Percentiles rank a stretch among this genome's conserved stretches.
Conservation (phyloP, 2,113 vertebrate genomes). For the Opisthocomus hoazin region DNA sequence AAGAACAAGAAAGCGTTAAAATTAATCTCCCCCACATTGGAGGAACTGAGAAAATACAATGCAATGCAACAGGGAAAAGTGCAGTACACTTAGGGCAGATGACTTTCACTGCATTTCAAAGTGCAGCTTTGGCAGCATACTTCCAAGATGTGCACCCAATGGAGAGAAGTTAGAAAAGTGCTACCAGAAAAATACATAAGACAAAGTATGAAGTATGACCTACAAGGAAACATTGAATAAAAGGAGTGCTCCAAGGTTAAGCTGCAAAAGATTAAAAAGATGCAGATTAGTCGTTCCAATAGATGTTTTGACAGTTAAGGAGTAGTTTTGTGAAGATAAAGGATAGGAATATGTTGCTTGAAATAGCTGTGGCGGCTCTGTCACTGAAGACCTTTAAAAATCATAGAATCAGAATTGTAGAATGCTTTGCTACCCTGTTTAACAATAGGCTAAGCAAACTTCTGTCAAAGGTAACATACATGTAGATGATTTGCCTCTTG, state of each 20-base stretch:
- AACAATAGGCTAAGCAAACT: neutral
- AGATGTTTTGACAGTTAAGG: neutral
- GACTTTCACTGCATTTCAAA: neutral
- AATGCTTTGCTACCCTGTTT: too few species aligned
- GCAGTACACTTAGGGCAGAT: neutral
- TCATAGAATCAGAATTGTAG: too few species aligned
- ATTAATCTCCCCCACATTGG: neutral
- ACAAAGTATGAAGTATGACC: neutral
- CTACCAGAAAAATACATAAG: neutral
- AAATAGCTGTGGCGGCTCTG: neutral
- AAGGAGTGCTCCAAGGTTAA: neutral
- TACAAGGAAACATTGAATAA: neutral
- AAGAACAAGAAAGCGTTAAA: neutral
- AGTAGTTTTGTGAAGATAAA: neutral
- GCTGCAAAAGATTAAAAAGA: neutral
- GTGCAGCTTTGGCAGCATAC: neutral
- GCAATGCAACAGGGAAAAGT: neutral
- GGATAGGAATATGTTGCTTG: neutral
- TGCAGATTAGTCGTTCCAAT: neutral
- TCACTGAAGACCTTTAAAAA: neutral
- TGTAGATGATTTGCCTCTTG: neutral
- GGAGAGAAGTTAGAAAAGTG: neutral
- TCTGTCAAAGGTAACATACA: neutral
- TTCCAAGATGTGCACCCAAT: neutral
- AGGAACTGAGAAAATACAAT: neutral